Percentiles rank a stretch among this genome's conserved stretches.
phyloP scores from a whole-genome alignment of 2,888 invertebrate species.

The Gastrophysa polygoni region DNA sequence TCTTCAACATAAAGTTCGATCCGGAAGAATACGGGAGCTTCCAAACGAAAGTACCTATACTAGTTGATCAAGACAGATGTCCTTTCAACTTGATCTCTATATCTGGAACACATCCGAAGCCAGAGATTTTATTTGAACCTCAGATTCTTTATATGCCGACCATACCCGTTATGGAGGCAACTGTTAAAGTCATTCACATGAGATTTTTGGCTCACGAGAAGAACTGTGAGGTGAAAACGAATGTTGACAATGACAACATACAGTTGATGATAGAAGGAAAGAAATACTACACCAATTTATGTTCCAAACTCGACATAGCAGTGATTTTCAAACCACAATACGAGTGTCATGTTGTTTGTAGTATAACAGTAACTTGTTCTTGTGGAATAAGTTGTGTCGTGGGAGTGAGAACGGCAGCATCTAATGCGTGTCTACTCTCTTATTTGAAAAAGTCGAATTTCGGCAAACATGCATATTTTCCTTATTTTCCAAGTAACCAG shows the following conservation, averaged over 20 bases:
- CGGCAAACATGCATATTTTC: constrained; percentile 34
- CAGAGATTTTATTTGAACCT: constrained; percentile 44
- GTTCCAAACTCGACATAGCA: not conserved
- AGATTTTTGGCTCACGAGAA: constrained; percentile 23
- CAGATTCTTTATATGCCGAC: constrained; percentile 51
- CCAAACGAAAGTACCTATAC: constrained; percentile 10
- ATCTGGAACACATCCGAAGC: constrained; percentile 43
- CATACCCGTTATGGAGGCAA: constrained; percentile 37
- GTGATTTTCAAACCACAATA: constrained; percentile 20
- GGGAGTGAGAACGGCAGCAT: constrained; percentile 44
- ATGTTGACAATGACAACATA: constrained; percentile 13
- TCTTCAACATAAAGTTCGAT: constrained; percentile 4
- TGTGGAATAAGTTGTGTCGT: constrained; percentile 37
- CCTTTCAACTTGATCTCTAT: constrained; percentile 49
- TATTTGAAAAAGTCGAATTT: constrained; percentile 33
- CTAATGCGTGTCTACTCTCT: constrained; percentile 52
- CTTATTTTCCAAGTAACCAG: constrained; percentile 45
- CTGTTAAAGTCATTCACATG: constrained; percentile 14
- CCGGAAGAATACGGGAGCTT: constrained; percentile 3
- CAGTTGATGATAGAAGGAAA: not conserved
- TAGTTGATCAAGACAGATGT: constrained; percentile 7
- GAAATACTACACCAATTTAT: not conserved
- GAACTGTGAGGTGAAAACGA: constrained; percentile 32
- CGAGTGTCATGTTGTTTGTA: constrained; percentile 31
- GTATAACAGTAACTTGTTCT: constrained; percentile 40